Evolutionary conservation across 2,888 invertebrate genomes (phyloP), one percentile per base, ranked within the genome.

Genomic region (Nasonovia ribisnigri): DNA sequence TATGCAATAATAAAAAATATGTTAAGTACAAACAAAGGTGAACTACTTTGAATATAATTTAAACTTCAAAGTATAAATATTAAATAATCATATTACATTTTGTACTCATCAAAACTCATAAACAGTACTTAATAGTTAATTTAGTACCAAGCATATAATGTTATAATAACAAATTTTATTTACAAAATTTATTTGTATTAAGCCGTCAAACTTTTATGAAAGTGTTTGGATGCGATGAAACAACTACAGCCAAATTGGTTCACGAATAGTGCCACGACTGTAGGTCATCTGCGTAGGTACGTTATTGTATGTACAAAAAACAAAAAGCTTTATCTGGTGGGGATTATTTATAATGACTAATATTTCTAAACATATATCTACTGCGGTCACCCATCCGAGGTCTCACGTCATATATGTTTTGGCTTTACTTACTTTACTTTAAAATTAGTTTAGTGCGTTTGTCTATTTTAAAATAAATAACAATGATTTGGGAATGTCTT

Each of bases 201-300:
- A 67, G 5, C 67, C 6, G n/a, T 67, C 67, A 36, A 67, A 67
- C 5, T 67, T 36, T n/a, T n/a, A 67, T 67, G 97, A 95, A 96
- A 96, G 96, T 97, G 89, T 97, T 97, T 96, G 96, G 97, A 0
- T 97, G 97, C 95, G 97, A 97, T 4, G 97, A 95, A 97, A 97
- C 95, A 96, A 97, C 94, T 97, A 97, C 95, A 97, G 97, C 0
- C 97, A 97, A 95, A 96, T 97, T 4, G 97, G 97, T 10, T 96
- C 97, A 0, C 96, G 97, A 0, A n/a, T n/a, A 96, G 96, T 95
- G 95, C 92, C 90, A 95, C 92, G n/a, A 13, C 42, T 91, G 57
- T 94, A 94, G 48, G 57, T 67, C 48, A 89, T 94, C 24, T 84
- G 57, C 5, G 57, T 54, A n/a, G n/a, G n/a, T n/a, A n/a, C n/a